Evolutionary conservation across 1,140 invertebrate genomes (phyloP).

Genomic region (Oppia nitens): DNA sequence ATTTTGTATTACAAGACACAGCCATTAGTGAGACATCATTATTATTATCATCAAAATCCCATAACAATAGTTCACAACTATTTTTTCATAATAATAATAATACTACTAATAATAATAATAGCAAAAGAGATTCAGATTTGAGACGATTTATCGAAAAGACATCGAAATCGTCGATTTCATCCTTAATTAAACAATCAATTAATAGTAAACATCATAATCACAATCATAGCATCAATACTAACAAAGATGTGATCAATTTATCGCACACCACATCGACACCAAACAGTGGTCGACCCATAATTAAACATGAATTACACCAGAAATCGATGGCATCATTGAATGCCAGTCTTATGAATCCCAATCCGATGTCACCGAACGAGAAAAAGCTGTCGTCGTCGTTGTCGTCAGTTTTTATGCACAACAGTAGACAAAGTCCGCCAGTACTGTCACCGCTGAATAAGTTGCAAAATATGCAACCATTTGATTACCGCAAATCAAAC

Average conservation of each 20-base stretch:
- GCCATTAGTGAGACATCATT: constrained; percentile 25
- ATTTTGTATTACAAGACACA: constrained; percentile 47
- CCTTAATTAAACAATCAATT: not conserved
- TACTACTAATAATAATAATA: too few species aligned
- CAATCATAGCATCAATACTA: not conserved
- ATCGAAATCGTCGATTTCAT: not conserved
- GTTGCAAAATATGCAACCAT: constrained; percentile 84
- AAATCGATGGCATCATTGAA: constrained; percentile 22
- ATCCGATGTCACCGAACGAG: not conserved
- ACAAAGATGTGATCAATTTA: too few species aligned
- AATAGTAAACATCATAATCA: not conserved
- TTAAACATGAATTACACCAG: constrained; percentile 22
- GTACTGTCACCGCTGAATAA: constrained; percentile 64
- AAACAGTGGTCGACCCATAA: constrained; percentile 10
- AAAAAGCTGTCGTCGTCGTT: constrained; percentile 5
- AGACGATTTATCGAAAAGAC: constrained; percentile 38
- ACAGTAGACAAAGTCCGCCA: constrained; percentile 25
- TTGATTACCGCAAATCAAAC: constrained; percentile 68
- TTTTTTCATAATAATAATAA: not conserved
- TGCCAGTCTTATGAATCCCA: constrained; percentile 3
- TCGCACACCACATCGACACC: not conserved
- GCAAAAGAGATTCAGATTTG: constrained; percentile 36
- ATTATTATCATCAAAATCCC: constrained; percentile 21
- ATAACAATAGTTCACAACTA: constrained; percentile 6
- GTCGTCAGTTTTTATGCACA: constrained; percentile 20